Evolutionary conservation across 2,113 vertebrate species (phyloP).

Genomic region (Sardina pilchardus): DNA sequence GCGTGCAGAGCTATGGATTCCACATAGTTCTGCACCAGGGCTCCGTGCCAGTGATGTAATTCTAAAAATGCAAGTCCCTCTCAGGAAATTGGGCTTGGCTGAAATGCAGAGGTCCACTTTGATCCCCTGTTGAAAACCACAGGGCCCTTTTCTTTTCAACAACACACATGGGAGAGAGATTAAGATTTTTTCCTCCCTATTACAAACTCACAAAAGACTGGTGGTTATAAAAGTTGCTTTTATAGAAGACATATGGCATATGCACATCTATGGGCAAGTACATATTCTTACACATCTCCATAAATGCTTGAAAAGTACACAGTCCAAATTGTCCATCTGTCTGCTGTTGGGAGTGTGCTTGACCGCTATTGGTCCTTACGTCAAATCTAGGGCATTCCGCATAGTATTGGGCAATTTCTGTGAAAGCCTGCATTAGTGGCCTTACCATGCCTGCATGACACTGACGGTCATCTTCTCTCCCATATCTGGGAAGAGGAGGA

Average conservation of each 20-base stretch:
- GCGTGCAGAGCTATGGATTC: constrained; percentile 24
- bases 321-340: not conserved
- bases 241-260: not conserved
- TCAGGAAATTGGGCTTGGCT: constrained; percentile 28
- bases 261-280: not conserved
- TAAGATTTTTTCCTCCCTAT: not conserved
- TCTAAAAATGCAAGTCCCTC: constrained; percentile 8
- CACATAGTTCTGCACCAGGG: constrained; percentile 27
- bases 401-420: not conserved
- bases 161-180: not conserved
- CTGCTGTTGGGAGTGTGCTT: not conserved
- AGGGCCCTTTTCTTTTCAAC: not conserved
- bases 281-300: not conserved
- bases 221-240: not conserved
- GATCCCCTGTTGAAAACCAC: constrained; percentile 10
- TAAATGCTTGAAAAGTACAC: not conserved
- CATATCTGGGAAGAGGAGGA: constrained; percentile 4
- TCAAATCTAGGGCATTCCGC: not conserved
- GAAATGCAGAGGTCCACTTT: constrained; percentile 16
- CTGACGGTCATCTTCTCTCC: not conserved
- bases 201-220: not conserved
- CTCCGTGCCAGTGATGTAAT: constrained; percentile 1
- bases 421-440: not conserved
- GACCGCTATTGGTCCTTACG: not conserved
- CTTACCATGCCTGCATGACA: not conserved